Conservation (phyloP, 2,888 invertebrate genomes). For the Zeuzera pyrina region DNA sequence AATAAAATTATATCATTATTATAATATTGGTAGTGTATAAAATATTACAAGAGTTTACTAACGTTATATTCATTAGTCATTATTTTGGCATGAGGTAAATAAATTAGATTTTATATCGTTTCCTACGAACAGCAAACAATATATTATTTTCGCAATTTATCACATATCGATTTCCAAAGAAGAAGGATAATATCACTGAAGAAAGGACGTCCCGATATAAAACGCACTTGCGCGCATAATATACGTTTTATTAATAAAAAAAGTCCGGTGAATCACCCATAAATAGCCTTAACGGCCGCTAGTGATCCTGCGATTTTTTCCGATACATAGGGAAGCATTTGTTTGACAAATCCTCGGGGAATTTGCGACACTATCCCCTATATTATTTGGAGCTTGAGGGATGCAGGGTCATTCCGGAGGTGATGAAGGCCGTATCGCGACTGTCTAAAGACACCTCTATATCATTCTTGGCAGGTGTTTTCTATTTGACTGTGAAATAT, state of each 20-base stretch:
- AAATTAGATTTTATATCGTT: no score
- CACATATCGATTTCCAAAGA: conserved; percentile 64
- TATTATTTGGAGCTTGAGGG: conserved; percentile 63
- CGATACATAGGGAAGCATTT: conserved; percentile 67
- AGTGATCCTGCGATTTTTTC: conserved; percentile 64
- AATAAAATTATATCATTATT: no score
- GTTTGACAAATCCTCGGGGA: conserved; percentile 71
- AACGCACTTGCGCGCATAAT: conserved; percentile 73
- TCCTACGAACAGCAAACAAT: conserved; percentile 28
- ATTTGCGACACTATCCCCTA: conserved; percentile 57
- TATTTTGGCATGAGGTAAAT: no score
- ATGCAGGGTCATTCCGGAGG: conserved; percentile 67
- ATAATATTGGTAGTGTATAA: neutral
- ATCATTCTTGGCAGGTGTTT: conserved; percentile 60
- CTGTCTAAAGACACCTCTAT: conserved; percentile 48
- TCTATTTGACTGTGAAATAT: conserved; percentile 33
- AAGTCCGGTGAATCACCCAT: conserved; percentile 63
- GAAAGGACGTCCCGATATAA: conserved; percentile 53
- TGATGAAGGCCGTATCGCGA: conserved; percentile 65
- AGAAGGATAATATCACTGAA: conserved; percentile 62
- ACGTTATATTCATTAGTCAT: no score
- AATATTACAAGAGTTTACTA: no score
- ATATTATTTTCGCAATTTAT: conserved; percentile 41
- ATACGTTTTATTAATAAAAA: conserved; percentile 74
- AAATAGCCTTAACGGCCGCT: conserved; percentile 69